Evolutionary conservation across 2,888 invertebrate genomes (phyloP), one percentile per base, ranked within the genome.

Genomic region (Dendrolimus houi): DNA sequence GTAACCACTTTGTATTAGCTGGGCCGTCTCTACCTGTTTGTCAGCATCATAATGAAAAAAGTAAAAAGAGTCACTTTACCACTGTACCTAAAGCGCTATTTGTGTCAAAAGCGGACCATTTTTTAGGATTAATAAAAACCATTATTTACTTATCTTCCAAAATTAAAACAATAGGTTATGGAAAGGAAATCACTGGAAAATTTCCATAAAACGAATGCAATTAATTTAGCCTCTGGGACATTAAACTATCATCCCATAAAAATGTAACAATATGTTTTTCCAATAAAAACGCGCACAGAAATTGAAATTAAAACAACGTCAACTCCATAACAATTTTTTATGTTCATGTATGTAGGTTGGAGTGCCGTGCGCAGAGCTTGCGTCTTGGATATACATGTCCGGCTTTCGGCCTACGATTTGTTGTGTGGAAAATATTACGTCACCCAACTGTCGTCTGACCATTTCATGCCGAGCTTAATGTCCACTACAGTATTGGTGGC

Each of bases 361-460:
- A 77, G 88, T 85, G 87, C 86, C 87, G 88, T 89, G 88, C 77
- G 88, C 87, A 87, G 72, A 79, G 76, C 75, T 78, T 71, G 73
- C 74, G 75, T 75, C 72, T 76, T 75, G 75, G 74, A 74, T 70
- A 75, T 75, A 76, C 75, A 83, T 79, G 81, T 86, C 83, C 86
- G 84, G 81, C 80, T 83, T 77, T 81, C 81, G 65, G 77, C 84
- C 85, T 83, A 85, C 85, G 81, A 68, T 67, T 75, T 71, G 67
- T 70, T 71, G 67, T 70, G 70, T 64, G 68, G 63, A 71, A 81
- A 83, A 86, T 71, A 83, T 88, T 87, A 68, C 88, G 86, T 88
- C 86, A 87, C 68, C 74, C 56, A 59, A 58, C 57, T 69, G 66
- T 64, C 67, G 63, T 67, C 63, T 64, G 70, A 72, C 71, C 67